Evolutionary conservation across 1,140 invertebrate species (phyloP).

Genomic region (Cydia pomonella): DNA sequence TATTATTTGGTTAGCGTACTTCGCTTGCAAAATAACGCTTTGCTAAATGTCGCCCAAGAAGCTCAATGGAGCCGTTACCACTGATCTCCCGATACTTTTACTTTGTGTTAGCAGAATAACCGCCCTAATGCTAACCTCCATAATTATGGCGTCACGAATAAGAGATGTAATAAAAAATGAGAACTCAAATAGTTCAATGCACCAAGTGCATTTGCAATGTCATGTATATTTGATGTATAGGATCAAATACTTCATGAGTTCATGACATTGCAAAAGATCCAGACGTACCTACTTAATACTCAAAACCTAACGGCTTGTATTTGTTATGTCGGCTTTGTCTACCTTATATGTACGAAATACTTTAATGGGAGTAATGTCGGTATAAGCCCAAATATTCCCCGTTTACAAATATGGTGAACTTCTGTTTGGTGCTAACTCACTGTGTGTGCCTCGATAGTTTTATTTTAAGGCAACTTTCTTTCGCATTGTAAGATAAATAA

Average conservation of each 20-base stretch:
- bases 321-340: background rate
- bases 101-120: constrained; percentile 82
- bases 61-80: background rate
- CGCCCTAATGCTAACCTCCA: constrained; percentile 77
- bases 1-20: no score
- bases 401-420: constrained; percentile 45
- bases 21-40: no score
- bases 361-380: background rate
- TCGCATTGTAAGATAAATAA: background rate
- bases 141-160: no score
- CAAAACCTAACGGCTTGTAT: no score
- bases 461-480: background rate
- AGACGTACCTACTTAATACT: no score
- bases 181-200: no score
- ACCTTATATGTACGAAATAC: background rate
- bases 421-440: constrained; percentile 65
- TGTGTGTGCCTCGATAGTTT: constrained; percentile 68
- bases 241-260: no score
- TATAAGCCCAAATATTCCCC: background rate
- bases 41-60: no score
- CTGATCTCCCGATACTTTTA: background rate
- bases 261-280: no score
- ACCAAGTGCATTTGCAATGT: no score
- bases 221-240: no score
- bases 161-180: no score